These are phyloP conservation scores for Nesospiza acunhae DNA, from an alignment of 2,113 vertebrate species.

Conservation along the genomic window DNA sequence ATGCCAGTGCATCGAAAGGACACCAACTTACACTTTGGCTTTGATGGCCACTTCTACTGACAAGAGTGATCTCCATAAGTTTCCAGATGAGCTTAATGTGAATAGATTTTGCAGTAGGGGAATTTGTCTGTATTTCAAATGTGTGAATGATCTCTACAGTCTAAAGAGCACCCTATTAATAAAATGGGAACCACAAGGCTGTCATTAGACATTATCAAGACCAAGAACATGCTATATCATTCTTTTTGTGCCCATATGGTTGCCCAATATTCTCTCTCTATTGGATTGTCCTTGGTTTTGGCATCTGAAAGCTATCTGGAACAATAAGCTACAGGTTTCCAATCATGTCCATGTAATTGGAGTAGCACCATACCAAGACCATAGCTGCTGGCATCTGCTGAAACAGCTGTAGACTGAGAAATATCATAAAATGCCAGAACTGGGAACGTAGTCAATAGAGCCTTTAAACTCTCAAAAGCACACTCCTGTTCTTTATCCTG, in stretches of 20 bases:
- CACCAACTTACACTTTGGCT: background rate
- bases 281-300: conserved; percentile 36
- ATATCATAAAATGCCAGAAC: conserved; percentile 55
- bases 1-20: background rate
- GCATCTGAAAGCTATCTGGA: conserved; percentile 55
- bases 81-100: background rate
- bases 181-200: background rate
- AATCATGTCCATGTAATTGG: conserved; percentile 60
- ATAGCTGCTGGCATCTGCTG: conserved; percentile 66
- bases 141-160: background rate
- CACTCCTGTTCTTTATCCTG: conserved; percentile 8
- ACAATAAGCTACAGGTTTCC: conserved; percentile 67
- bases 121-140: background rate
- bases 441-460: conserved; percentile 7
- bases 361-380: conserved; percentile 60
- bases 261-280: background rate
- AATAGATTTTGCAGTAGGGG: background rate
- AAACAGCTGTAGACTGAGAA: conserved; percentile 57
- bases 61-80: background rate
- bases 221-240: conserved; percentile 9
- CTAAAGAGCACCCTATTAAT: background rate
- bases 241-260: conserved; percentile 33
- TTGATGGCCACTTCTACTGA: background rate
- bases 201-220: conserved; percentile 21
- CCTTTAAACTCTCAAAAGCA: conserved; percentile 49